phyloP scores from a whole-genome alignment of 2,888 invertebrate species.

The Gerris lacustris region DNA sequence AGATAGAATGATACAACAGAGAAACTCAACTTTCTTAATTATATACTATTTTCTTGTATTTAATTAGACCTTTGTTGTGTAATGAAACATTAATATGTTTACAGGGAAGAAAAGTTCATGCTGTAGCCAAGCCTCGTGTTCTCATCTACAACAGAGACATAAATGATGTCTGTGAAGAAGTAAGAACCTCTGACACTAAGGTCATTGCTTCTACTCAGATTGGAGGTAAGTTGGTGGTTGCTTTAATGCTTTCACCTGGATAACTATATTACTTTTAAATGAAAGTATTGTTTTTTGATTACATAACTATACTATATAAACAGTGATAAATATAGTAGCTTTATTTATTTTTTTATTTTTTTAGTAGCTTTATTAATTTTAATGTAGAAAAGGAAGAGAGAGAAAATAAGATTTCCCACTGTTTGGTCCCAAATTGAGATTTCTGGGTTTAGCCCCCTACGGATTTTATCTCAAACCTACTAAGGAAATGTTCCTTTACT shows the following conservation, averaged over 20 bases:
- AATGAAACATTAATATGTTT: no score
- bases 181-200: constrained; percentile 48
- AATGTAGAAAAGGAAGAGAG: constrained; percentile 7
- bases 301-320: no score
- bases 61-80: no score
- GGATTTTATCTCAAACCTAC: no score
- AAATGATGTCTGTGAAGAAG: constrained; percentile 37
- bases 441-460: neutral
- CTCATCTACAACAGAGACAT: constrained; percentile 48
- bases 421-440: neutral
- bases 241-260: neutral
- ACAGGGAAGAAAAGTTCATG: constrained; percentile 4
- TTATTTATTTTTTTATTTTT: neutral
- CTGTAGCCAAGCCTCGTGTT: constrained; percentile 46
- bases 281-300: constrained; percentile 1
- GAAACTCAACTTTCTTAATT: no score
- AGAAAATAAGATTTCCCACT: neutral
- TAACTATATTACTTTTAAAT: neutral
- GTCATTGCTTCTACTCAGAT: constrained; percentile 47
- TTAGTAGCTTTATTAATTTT: neutral
- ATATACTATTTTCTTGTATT: no score
- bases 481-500: no score
- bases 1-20: no score
- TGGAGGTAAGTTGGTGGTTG: constrained; percentile 36
- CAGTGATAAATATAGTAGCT: no score